Conservation (phyloP, 2,797 vertebrate genomes). For the Decapterus maruadsi region DNA sequence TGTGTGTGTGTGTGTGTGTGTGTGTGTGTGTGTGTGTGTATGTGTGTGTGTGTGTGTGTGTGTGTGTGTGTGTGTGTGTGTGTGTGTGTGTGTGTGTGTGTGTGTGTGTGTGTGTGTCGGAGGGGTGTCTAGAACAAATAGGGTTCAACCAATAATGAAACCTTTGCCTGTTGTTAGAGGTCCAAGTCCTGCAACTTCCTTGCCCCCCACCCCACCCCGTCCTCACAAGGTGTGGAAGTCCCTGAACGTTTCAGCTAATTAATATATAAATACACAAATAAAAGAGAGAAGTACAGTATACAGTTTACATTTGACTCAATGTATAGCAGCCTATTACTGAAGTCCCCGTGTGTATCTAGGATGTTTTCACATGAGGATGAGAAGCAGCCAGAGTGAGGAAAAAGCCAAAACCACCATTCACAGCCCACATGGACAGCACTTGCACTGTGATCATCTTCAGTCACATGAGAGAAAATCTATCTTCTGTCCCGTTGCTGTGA, state of each 20-base stretch:
- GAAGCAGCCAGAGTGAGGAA: constrained; percentile 26
- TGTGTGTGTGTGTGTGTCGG: constrained; percentile 16
- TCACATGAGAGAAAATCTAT: constrained; percentile 44
- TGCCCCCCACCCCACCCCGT: not conserved
- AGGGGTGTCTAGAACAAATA: constrained; percentile 30
- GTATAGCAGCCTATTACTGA: not conserved
- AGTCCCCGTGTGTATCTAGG: constrained; percentile 15
- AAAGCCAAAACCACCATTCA: constrained; percentile 35
- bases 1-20: not conserved
- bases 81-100: constrained; percentile 20
- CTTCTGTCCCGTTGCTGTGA: constrained; percentile 25
- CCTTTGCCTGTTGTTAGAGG: constrained; percentile 19
- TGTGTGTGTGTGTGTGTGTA: too few relatives aligned
- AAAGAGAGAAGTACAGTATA: too few relatives aligned
- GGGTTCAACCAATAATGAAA: constrained; percentile 56
- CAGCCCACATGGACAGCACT: constrained; percentile 44
- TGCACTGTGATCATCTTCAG: constrained; percentile 40
- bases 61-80: not conserved
- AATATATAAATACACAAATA: too few relatives aligned
- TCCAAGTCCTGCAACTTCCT: constrained; percentile 6
- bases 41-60: too few relatives aligned
- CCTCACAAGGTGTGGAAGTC: not conserved
- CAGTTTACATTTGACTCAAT: not conserved
- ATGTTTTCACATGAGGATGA: constrained; percentile 24
- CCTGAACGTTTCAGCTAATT: not conserved